Percentiles rank a stretch among this genome's conserved stretches.
Evolutionary conservation across 2,113 vertebrate genomes (phyloP).

Genomic region (Passer montanus): DNA sequence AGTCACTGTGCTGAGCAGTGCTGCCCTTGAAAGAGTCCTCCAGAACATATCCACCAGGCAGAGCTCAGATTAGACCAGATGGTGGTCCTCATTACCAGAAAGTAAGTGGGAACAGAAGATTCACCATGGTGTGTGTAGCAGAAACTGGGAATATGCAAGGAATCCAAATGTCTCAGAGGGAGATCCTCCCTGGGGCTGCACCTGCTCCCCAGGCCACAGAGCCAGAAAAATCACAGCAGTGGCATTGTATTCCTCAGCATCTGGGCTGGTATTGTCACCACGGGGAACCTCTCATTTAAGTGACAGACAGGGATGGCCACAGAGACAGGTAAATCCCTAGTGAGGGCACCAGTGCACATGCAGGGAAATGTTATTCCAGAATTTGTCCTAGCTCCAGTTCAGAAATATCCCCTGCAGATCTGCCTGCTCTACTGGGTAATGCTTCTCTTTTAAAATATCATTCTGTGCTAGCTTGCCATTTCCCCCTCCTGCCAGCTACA

Average conservation of each 20-base stretch:
- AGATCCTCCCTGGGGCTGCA: neutral
- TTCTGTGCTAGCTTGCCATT: neutral
- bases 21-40: neutral
- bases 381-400: neutral
- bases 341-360: rapidly evolving
- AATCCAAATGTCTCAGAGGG: neutral
- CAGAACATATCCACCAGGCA: neutral
- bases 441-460: constrained; percentile 7
- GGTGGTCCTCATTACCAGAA: neutral
- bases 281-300: neutral
- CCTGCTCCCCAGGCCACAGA: neutral
- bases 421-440: neutral
- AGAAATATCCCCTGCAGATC: neutral
- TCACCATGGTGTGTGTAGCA: neutral
- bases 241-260: neutral
- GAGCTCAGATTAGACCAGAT: neutral
- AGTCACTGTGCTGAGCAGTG: neutral
- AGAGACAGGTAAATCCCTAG: neutral
- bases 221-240: neutral
- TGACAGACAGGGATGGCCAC: neutral
- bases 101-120: neutral
- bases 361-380: neutral
- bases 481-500: neutral
- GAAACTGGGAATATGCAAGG: neutral
- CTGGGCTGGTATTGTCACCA: neutral